Evolutionary conservation across 2,113 vertebrate genomes (phyloP).

Genomic region (Willisornis vidua): DNA sequence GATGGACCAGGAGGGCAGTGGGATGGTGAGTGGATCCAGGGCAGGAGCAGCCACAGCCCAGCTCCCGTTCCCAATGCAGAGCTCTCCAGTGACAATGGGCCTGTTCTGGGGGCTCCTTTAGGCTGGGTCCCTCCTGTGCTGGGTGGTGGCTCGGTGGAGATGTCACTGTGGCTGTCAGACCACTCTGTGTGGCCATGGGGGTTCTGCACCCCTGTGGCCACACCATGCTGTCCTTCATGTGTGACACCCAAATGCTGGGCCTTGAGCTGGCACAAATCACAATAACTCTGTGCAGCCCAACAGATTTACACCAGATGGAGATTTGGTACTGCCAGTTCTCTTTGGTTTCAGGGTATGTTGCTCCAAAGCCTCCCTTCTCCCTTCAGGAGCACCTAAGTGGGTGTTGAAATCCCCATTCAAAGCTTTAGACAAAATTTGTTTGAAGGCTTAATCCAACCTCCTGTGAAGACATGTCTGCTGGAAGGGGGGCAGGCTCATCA

Average conservation of each 20-base stretch:
- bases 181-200: not conserved
- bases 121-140: not conserved
- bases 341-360: not conserved
- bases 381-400: not conserved
- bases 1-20: not conserved
- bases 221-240: not conserved
- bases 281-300: accelerated
- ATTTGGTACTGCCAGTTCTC: not conserved
- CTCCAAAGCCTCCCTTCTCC: not conserved
- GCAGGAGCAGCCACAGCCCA: not conserved
- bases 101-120: accelerated
- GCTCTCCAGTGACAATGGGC: not conserved
- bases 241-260: not conserved
- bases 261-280: not conserved
- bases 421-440: not conserved
- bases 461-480: not conserved
- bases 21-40: not conserved
- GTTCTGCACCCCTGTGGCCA: not conserved
- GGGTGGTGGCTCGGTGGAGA: not conserved
- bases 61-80: accelerated
- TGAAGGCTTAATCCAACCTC: not conserved
- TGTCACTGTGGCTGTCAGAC: accelerated
- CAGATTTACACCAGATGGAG: not conserved
- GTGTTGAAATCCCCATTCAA: not conserved
- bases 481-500: not conserved